Conservation (phyloP, 1,140 invertebrate genomes). For the Anthonomus grandis region DNA sequence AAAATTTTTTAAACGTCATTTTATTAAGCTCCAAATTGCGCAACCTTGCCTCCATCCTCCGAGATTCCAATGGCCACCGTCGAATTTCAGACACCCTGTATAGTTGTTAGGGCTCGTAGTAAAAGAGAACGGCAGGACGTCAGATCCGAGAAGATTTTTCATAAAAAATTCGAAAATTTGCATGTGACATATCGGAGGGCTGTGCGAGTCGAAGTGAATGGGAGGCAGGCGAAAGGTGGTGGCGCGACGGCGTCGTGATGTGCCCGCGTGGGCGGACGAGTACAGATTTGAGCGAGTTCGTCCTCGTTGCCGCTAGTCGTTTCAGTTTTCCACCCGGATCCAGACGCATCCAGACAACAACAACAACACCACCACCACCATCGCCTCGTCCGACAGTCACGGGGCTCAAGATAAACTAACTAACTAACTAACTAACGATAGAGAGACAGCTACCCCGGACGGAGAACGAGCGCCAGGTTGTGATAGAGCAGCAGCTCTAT, state of each 20-base stretch:
- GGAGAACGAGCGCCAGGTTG: too few species aligned
- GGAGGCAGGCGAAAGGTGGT: conserved; percentile 28
- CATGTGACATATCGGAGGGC: conserved; percentile 25
- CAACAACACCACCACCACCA: not conserved
- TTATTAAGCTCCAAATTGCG: too few species aligned
- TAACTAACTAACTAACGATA: too few species aligned
- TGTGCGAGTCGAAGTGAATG: conserved; percentile 31
- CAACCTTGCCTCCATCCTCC: too few species aligned
- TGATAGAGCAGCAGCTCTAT: not conserved
- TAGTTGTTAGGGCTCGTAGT: too few species aligned
- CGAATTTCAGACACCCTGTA: too few species aligned
- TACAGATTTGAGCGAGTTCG: conserved; percentile 39
- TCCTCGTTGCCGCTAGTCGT: conserved; percentile 41
- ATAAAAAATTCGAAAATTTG: conserved; percentile 26
- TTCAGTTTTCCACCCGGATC: conserved; percentile 36
- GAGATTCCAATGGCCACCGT: too few species aligned
- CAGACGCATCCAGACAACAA: conserved; percentile 21
- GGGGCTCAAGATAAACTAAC: too few species aligned
- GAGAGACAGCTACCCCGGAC: too few species aligned
- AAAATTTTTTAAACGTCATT: too few species aligned
- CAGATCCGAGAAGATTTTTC: conserved; percentile 11
- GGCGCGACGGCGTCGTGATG: conserved; percentile 30
- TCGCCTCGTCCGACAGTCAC: not conserved
- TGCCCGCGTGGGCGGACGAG: conserved; percentile 30
- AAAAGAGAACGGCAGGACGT: not conserved